Base-by-base conservation (phyloP, 2,797 vertebrate genomes). In the Scolopax rusticola region DNA sequence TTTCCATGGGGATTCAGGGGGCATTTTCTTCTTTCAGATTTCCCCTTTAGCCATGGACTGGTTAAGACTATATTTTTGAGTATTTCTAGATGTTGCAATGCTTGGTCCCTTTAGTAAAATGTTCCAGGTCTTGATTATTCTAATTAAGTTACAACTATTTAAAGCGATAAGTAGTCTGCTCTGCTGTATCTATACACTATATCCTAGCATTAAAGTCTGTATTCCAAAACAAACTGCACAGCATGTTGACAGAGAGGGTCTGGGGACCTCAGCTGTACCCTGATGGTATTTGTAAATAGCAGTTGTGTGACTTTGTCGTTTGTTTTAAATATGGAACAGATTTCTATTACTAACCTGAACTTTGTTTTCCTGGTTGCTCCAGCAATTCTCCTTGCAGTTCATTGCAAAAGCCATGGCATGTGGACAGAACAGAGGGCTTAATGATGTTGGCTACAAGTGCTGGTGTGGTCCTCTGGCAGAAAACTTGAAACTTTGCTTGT, bases 381-480 rank as follows among this genome's bases (percentile, higher is more conserved):
- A 28, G 23, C 79, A 73, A 98, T 30, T n/a, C 68, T 97, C 47
- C 97, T 98, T 12, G 98, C 96, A 19, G 87, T 94, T 88, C 97
- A 89, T 75, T 99, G 91, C 97, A 98, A 92, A 98, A 98, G 38
- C 98, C 98, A 0, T 98, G 98, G 76, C 97, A 97, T 75, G 97
- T 88, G 97, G 98, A 98, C 48, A 98, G 98, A 54, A 98, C 97
- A 0, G 98, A 98, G 65, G 98, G 98, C 96, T 99, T 98, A 0
- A 90, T 95, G 16, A 98, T 97, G 94, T 98, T 98, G 90, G 98
- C 97, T 2, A 98, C 61, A 9, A 98, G 97, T 2, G 98, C 97
- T 0, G 98, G 98, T 8, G 95, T 97, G 25, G 97, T 98, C 28
- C 98, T 97, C 51, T 98, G 98, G 96, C 98, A 98, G 80, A 98